Conservation (phyloP, 2,888 invertebrate genomes). For the Volucella zonaria region DNA sequence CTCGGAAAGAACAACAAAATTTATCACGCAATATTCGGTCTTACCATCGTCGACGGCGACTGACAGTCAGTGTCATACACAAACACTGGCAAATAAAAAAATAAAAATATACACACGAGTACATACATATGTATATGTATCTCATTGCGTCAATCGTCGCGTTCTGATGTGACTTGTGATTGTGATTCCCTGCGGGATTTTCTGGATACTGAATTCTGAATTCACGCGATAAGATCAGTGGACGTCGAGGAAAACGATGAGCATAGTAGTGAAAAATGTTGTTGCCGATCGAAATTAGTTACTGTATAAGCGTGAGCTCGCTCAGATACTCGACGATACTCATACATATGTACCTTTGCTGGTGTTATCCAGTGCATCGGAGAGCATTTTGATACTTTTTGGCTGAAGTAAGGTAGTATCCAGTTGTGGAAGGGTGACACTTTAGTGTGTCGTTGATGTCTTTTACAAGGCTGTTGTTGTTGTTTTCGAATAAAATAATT, state of each 20-base stretch:
- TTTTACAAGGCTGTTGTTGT: slow-evolving; percentile 27
- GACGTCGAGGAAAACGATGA: slow-evolving; percentile 35
- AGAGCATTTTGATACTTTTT: not conserved
- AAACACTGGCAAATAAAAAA: slow-evolving; percentile 17
- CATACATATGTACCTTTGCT: not conserved
- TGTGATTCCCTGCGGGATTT: slow-evolving; percentile 26
- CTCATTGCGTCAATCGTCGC: slow-evolving; percentile 54
- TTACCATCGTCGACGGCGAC: not conserved
- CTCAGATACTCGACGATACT: slow-evolving; percentile 56
- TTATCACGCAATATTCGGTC: slow-evolving; percentile 47
- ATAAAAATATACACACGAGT: not conserved
- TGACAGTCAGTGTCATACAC: slow-evolving; percentile 48
- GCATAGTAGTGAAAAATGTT: slow-evolving; percentile 62
- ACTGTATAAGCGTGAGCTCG: slow-evolving; percentile 14
- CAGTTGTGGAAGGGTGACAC: slow-evolving; percentile 66
- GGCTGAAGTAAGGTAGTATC: slow-evolving; percentile 18
- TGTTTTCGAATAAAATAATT: slow-evolving; percentile 47
- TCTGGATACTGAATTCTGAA: slow-evolving; percentile 52
- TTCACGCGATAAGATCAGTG: slow-evolving; percentile 65
- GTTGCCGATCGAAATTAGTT: slow-evolving; percentile 71
- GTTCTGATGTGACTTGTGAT: not conserved
- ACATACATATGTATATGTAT: too few species aligned
- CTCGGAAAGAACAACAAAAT: slow-evolving; percentile 45
- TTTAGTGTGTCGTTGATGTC: slow-evolving; percentile 55
- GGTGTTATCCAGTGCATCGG: not conserved